Conservation (phyloP, 2,888 invertebrate genomes). For the Clivina fossor region DNA sequence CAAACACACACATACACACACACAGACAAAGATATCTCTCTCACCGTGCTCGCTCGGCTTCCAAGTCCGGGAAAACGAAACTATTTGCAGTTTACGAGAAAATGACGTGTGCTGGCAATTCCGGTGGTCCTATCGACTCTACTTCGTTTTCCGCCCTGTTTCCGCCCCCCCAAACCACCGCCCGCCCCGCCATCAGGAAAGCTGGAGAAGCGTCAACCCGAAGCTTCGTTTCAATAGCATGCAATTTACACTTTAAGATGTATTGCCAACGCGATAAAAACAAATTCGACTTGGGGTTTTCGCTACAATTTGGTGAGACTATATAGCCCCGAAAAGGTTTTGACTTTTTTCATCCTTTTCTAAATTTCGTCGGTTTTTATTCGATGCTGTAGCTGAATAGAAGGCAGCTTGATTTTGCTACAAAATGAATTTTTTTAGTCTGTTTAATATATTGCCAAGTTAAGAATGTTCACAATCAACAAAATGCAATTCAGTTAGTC, state of each 20-base stretch:
- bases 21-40: too few relatives aligned
- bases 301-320: background rate
- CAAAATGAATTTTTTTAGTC: too few relatives aligned
- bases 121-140: constrained; percentile 41
- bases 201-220: background rate
- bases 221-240: constrained; percentile 42
- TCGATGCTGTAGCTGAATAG: too few relatives aligned
- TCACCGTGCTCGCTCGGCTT: background rate
- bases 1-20: constrained; percentile 1
- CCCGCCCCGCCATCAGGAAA: too few relatives aligned
- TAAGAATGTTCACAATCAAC: too few relatives aligned
- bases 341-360: too few relatives aligned
- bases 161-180: constrained; percentile 8
- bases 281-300: constrained; percentile 27
- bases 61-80: constrained; percentile 34
- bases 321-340: constrained; percentile 13
- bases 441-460: too few relatives aligned
- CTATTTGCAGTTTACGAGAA: constrained; percentile 43
- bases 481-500: too few relatives aligned
- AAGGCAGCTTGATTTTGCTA: too few relatives aligned
- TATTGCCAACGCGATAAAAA: constrained; percentile 33
- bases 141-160: background rate
- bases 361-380: too few relatives aligned
- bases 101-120: constrained; percentile 43
- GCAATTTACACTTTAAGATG: constrained; percentile 45